Conservation (phyloP, 2,113 vertebrate species). For the Cephalopholis sonnerati region DNA sequence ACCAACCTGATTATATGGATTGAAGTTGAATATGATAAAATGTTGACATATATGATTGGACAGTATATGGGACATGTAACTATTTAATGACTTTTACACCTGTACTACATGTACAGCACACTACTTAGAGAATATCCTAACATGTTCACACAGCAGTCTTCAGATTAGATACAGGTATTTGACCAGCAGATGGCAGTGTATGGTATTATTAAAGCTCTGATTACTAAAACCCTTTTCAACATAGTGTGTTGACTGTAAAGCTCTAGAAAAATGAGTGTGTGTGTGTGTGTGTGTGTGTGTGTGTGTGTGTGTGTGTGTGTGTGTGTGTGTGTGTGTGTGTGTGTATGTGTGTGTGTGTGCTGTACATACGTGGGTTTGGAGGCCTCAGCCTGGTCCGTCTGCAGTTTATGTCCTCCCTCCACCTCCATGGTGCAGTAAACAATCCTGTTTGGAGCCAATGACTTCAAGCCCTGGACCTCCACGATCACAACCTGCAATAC, state of each 20-base stretch:
- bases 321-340: neutral
- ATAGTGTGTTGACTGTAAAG: neutral
- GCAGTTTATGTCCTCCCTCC: slow-evolving; percentile 97
- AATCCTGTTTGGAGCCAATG: slow-evolving; percentile 96
- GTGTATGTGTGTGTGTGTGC: neutral
- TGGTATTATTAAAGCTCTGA: neutral
- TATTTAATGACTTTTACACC: neutral
- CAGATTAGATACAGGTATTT: neutral
- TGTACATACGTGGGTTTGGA: slow-evolving; percentile 93
- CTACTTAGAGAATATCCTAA: neutral
- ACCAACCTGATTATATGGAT: neutral
- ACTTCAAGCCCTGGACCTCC: slow-evolving; percentile 97
- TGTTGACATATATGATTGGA: neutral
- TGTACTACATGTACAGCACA: neutral
- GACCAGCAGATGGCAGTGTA: slow-evolving; percentile 30
- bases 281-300: neutral
- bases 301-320: neutral
- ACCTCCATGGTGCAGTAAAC: slow-evolving; percentile 99
- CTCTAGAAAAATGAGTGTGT: neutral
- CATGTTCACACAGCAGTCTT: neutral
- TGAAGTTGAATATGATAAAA: too few relatives aligned
- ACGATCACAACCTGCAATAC: slow-evolving; percentile 94
- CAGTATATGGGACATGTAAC: neutral
- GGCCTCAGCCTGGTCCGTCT: slow-evolving; percentile 98
- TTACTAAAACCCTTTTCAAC: too few relatives aligned